A percentile compares a stretch with the other conserved stretches of the same genome.
phyloP scores from a whole-genome alignment of 1,140 invertebrate genomes.

The Dreissena rostriformis region DNA sequence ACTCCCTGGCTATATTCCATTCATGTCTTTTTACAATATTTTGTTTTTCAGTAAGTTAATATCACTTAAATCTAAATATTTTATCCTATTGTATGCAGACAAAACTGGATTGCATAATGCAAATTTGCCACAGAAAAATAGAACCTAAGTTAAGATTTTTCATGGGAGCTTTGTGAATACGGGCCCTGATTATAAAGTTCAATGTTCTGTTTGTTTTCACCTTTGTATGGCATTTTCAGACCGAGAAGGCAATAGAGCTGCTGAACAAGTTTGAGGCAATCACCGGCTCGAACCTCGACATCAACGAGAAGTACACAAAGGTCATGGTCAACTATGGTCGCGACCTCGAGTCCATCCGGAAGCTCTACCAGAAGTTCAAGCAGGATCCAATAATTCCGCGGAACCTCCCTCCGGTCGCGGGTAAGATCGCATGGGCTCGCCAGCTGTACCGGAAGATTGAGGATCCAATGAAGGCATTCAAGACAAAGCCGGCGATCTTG shows the following conservation, averaged over 20 bases:
- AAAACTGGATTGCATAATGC: no score
- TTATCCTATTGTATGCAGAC: no score
- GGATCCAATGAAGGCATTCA: constrained; percentile 84
- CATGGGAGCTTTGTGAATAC: no score
- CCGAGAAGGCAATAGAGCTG: constrained; percentile 80
- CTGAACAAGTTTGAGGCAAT: constrained; percentile 81
- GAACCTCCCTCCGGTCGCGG: constrained; percentile 81
- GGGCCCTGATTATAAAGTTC: not conserved
- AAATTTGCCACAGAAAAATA: no score
- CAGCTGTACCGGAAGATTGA: constrained; percentile 82
- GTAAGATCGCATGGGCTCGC: constrained; percentile 82
- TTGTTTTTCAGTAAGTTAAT: no score
- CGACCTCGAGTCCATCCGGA: constrained; percentile 93
- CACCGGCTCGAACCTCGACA: constrained; percentile 77
- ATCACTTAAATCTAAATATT: no score
- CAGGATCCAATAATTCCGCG: constrained; percentile 79
- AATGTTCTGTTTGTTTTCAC: constrained; percentile 13
- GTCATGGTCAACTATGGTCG: constrained; percentile 92
- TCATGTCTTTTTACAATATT: no score
- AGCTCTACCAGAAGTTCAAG: constrained; percentile 82
- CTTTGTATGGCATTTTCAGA: constrained; percentile 64
- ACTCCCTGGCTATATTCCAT: no score
- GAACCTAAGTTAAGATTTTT: no score
- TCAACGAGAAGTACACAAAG: constrained; percentile 90
- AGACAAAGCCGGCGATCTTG: constrained; percentile 79